phyloP scores from a whole-genome alignment of 1,140 invertebrate species.

The Orchesella cincta region DNA sequence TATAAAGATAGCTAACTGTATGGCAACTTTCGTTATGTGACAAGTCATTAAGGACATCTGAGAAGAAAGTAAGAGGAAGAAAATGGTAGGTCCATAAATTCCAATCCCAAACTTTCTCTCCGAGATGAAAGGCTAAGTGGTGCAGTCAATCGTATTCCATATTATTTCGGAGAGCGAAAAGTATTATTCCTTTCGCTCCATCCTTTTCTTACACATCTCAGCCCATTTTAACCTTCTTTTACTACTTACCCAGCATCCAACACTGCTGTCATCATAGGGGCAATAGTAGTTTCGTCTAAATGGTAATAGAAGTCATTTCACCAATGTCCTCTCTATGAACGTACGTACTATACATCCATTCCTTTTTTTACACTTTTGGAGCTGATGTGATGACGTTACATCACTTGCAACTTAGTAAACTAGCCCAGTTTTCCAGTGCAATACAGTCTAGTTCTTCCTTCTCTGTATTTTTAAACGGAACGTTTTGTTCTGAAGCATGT shows the following conservation, averaged over 20 bases:
- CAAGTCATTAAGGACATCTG: slow-evolving; percentile 26
- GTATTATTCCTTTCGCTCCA: not conserved
- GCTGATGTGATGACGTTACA: too few species aligned
- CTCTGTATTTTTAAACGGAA: too few species aligned
- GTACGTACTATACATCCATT: too few species aligned
- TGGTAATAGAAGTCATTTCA: slow-evolving; percentile 22
- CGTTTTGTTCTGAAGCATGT: too few species aligned
- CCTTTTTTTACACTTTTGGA: too few species aligned
- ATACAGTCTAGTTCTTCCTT: too few species aligned
- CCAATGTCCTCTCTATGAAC: not conserved
- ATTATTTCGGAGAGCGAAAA: not conserved
- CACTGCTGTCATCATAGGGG: slow-evolving; percentile 5
- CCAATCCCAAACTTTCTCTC: slow-evolving; percentile 28
- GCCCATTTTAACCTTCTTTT: not conserved
- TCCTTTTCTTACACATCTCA: not conserved
- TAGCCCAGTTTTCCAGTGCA: too few species aligned
- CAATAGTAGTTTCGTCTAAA: slow-evolving; percentile 10
- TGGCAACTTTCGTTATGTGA: slow-evolving; percentile 20
- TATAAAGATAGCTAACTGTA: slow-evolving; percentile 15
- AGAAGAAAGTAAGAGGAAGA: not conserved
- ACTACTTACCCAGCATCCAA: not conserved
- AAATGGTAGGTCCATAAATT: slow-evolving; percentile 21
- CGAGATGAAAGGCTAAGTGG: slow-evolving; percentile 23
- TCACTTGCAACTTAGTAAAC: too few species aligned
- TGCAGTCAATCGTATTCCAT: slow-evolving; percentile 24